Evolutionary conservation across 2,113 vertebrate species (phyloP), one percentile per base, ranked within the genome.

Genomic region (Hemiscyllium ocellatum): DNA sequence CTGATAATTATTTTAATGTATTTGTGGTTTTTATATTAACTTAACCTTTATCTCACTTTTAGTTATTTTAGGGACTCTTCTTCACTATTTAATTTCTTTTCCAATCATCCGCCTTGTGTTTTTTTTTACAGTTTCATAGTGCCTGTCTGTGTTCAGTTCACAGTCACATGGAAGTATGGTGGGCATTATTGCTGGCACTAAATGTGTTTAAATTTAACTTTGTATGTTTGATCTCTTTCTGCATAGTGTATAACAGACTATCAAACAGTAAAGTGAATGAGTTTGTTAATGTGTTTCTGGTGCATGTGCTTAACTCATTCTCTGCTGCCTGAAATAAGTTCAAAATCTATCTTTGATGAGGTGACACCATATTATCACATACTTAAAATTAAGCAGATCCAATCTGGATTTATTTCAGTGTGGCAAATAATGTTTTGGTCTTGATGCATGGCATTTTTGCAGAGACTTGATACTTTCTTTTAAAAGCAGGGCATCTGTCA

Each of bases 81-180:
- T 80, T 89, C 29, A 65, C 15, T 66, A 2, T 66, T 68, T 15
- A 15, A 17, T 93, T 93, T 93, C 8, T 66, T 15, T 89, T 83
- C 19, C 61, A 19, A 68, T 94, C 19, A 68, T 42, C 90, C 37
- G 24, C n/a, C 37, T 50, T 68, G 90, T 68, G 90, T 93, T 61
- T 17, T 93, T 66, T 94, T 94, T 94, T 68, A 68, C 65, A 94
- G 90, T 94, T 94, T 37, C 33, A 68, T 68, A 68, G n/a, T 94
- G 65, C 61, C 52, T 90, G 12, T n/a, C 90, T 68, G 19, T 93
- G 90, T 94, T 68, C 90, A 93, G 24, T 66, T 93, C 29, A 94
- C 61, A 94, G 17, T 68, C 19, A 68, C n/a, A 66, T 66, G 66
- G 90, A 94, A 65, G 13, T 94, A 65, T 94, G 90, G 65, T 94